phyloP scores from a whole-genome alignment of 2,888 invertebrate species.

The Scaptomyza flava region DNA sequence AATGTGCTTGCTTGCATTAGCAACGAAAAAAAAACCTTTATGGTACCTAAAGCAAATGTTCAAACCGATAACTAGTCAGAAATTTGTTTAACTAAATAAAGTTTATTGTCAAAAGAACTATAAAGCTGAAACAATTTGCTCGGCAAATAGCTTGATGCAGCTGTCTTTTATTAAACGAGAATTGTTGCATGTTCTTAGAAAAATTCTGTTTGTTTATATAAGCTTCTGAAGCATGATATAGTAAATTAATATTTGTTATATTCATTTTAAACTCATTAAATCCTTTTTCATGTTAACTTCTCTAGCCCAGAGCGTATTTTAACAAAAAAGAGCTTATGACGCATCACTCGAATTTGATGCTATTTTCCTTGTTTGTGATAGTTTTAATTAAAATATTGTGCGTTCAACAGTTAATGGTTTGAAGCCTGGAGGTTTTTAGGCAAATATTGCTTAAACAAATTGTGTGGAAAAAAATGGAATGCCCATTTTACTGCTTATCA shows the following conservation, averaged over 20 bases:
- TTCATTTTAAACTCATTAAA: background rate
- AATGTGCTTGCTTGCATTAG: background rate
- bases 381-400: background rate
- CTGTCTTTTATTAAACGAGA: slow-evolving; percentile 18
- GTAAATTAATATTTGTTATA: slow-evolving; percentile 5
- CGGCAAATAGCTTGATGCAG: background rate
- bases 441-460: slow-evolving; percentile 26
- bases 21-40: slow-evolving; percentile 3
- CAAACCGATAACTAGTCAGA: background rate
- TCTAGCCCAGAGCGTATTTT: slow-evolving; percentile 24
- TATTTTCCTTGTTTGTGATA: background rate
- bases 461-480: slow-evolving; percentile 16
- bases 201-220: background rate
- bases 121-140: background rate
- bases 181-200: slow-evolving; percentile 24
- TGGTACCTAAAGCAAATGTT: background rate
- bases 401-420: slow-evolving; percentile 17
- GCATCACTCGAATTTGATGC: background rate
- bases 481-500: slow-evolving; percentile 66
- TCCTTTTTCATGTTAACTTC: slow-evolving; percentile 14
- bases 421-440: background rate
- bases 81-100: slow-evolving; percentile 1
- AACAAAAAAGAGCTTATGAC: slow-evolving; percentile 19
- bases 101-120: background rate
- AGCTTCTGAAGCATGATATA: slow-evolving; percentile 1